Evolutionary conservation across 2,113 vertebrate species (phyloP).

Genomic region (Anarrhichthys ocellatus): DNA sequence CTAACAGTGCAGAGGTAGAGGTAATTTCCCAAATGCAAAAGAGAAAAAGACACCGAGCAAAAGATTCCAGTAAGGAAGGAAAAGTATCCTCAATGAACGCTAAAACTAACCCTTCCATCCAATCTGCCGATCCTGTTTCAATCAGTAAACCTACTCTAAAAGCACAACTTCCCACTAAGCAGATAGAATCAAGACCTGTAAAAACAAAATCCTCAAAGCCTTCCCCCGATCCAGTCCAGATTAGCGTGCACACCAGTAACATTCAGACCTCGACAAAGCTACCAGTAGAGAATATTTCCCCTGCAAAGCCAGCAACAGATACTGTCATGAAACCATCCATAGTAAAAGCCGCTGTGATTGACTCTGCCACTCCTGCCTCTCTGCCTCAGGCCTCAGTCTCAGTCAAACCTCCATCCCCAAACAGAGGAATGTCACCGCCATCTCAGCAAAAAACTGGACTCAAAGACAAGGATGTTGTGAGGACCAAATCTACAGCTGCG

Average conservation of each 20-base stretch:
- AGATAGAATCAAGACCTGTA: constrained; percentile 26
- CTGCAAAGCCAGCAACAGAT: constrained; percentile 66
- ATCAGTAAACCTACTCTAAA: constrained; percentile 17
- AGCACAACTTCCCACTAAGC: constrained; percentile 10
- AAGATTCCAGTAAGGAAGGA: background rate
- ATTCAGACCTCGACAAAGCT: constrained; percentile 44
- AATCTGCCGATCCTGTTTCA: background rate
- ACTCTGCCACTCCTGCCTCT: constrained; percentile 77
- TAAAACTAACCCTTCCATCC: background rate
- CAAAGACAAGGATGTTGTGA: constrained; percentile 63
- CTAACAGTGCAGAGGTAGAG: constrained; percentile 21
- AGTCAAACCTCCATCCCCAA: constrained; percentile 70
- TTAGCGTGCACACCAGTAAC: constrained; percentile 34
- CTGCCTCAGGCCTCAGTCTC: constrained; percentile 78
- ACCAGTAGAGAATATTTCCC: constrained; percentile 45
- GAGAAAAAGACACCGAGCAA: constrained; percentile 8
- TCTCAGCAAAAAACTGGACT: constrained; percentile 75
- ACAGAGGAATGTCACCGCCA: constrained; percentile 70
- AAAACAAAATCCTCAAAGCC: constrained; percentile 41
- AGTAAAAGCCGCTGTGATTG: constrained; percentile 73
- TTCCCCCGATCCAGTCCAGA: background rate
- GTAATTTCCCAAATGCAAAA: constrained; percentile 32
- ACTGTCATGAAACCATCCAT: constrained; percentile 70
- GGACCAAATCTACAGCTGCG: constrained; percentile 49
- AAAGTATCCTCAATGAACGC: constrained; percentile 6